Base-by-base conservation (phyloP, 2,888 invertebrate genomes). In the Tetanocera ferruginea region DNA sequence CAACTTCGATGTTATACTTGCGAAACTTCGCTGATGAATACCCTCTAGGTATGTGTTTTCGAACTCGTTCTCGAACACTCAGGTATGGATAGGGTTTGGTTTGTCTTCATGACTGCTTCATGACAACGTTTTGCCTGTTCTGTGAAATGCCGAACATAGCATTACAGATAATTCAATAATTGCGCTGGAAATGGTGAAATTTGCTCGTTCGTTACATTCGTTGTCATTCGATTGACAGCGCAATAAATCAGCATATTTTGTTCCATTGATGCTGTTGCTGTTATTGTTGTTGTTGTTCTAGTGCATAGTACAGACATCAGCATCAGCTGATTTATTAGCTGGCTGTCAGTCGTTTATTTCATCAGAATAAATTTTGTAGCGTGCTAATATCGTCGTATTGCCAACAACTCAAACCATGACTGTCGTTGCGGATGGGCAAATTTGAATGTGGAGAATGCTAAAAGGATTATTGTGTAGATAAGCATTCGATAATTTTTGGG, bases 291-390 rank as follows among this genome's bases (percentile, higher is more conserved):
- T 71, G 55, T 31, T 52, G 34, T n/a, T 55, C n/a, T n/a, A 57
- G 37, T 19, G 23, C 31, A 23, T 17, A 23, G 23, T 3, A 37
- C 11, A 17, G n/a, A 31, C 62, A 73, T 66, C 55, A 66, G 52
- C 55, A 66, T 55, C 28, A 66, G 31, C 34, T 66, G 75, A 75
- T 66, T 75, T 75, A 75, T 75, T 52, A 23, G 25, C 66, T 11
- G 49, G 51, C 75, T 67, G 75, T 67, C 67, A 66, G 67, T 28
- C 75, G 75, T 75, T 75, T 75, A 25, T 75, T 67, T 75, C 67
- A 55, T 66, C 66, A 52, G 34, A 34, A 55, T 23, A 37, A 62
- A 43, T 49, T 73, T 62, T 37, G 28, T 43, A 62, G 51, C 14
- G 62, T 17, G 73, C 49, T 73, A 62, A 60, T 62, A 43, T 34